These are phyloP conservation scores for Plagodis dolabraria DNA, from an alignment of 2,888 invertebrate genomes.

Conservation along the genomic window DNA sequence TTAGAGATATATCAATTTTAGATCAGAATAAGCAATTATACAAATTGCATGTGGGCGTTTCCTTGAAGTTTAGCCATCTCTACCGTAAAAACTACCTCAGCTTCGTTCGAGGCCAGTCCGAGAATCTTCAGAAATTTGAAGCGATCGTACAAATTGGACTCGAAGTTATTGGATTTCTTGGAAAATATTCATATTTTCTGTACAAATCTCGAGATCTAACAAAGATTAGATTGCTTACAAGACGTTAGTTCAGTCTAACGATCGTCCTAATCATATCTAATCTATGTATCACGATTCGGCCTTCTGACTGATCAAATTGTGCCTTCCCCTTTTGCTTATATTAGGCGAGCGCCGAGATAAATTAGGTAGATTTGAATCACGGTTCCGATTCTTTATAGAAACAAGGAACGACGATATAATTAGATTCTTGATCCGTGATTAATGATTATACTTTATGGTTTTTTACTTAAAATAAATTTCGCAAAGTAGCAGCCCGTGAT, in stretches of 20 bases:
- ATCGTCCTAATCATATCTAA: conserved; percentile 36
- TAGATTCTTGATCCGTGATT: conserved; percentile 14
- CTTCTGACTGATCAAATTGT: conserved; percentile 37
- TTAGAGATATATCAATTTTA: no score
- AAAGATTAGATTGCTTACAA: conserved; percentile 35
- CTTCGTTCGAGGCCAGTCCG: not conserved
- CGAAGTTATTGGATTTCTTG: conserved; percentile 10
- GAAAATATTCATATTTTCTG: conserved; percentile 24
- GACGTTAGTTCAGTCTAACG: conserved; percentile 32
- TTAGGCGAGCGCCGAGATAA: conserved; percentile 22
- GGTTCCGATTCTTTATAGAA: conserved; percentile 14
- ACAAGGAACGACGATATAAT: conserved; percentile 15
- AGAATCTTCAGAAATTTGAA: conserved; percentile 18
- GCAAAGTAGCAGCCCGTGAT: no score
- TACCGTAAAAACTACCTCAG: conserved; percentile 3
- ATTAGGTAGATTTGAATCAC: conserved; percentile 26
- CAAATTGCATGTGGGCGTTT: conserved; percentile 11
- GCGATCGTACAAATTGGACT: conserved; percentile 22
- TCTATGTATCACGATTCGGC: conserved; percentile 36
- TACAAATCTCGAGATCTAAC: conserved; percentile 23
- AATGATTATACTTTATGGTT: conserved; percentile 8
- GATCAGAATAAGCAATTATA: conserved; percentile 2
- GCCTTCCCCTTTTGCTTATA: conserved; percentile 30
- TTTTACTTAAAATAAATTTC: no score
- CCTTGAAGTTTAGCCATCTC: not conserved